Evolutionary conservation across 2,113 vertebrate species (phyloP).

Genomic region (Corynorhinus townsendii): DNA sequence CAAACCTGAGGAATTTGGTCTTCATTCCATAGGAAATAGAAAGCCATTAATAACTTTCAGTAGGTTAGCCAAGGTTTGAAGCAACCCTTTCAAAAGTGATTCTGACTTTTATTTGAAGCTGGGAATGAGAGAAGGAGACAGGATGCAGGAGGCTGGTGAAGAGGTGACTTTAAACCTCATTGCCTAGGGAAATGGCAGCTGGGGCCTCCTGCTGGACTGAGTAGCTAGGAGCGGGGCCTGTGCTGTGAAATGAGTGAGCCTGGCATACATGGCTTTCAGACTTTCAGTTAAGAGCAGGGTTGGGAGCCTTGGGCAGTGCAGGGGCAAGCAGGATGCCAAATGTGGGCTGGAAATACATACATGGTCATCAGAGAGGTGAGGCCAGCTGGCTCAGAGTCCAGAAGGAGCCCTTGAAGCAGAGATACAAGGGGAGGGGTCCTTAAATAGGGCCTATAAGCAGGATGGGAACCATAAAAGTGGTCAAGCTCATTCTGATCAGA

Average conservation of each 20-base stretch:
- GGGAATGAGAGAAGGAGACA: background rate
- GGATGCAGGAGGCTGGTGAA: background rate
- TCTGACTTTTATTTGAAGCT: constrained; percentile 7
- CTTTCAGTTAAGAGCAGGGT: background rate
- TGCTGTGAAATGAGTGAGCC: background rate
- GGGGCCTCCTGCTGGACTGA: background rate
- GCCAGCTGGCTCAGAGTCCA: background rate
- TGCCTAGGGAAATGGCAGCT: background rate
- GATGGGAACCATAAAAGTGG: background rate
- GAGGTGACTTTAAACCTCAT: background rate
- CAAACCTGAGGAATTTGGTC: background rate
- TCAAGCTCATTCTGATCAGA: background rate
- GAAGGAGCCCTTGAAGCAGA: background rate
- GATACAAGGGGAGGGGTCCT: background rate
- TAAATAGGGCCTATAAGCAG: background rate
- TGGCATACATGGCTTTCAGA: background rate
- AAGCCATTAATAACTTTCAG: background rate
- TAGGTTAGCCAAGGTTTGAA: background rate
- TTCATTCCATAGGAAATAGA: background rate
- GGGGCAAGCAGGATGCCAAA: background rate
- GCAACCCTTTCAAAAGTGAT: background rate
- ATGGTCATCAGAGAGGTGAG: background rate
- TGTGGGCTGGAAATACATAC: background rate
- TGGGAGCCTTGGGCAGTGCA: background rate
- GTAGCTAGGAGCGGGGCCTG: background rate